phyloP scores from a whole-genome alignment of 2,113 vertebrate species.

The Scomber colias region DNA sequence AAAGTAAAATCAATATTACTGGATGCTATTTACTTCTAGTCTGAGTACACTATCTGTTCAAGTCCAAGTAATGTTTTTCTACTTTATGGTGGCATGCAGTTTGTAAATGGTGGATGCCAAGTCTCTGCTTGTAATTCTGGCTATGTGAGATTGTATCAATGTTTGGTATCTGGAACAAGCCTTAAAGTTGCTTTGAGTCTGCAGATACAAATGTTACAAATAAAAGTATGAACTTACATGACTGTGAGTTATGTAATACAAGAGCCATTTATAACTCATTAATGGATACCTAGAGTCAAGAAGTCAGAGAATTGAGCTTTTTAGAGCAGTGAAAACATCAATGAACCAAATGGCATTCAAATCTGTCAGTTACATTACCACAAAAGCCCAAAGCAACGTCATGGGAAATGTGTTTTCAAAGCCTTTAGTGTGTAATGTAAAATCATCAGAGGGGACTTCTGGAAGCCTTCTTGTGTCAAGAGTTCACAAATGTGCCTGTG shows the following conservation, averaged over 20 bases:
- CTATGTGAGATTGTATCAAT: background rate
- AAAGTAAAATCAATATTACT: no score
- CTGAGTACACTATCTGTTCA: no score
- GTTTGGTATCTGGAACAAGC: background rate
- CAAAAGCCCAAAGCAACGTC: conserved; percentile 37
- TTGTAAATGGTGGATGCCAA: background rate
- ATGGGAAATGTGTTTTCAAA: conserved; percentile 47
- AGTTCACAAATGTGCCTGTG: conserved; percentile 65
- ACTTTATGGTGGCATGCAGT: no score
- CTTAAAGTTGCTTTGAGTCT: background rate
- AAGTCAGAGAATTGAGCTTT: background rate
- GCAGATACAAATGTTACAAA: background rate
- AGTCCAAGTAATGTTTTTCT: no score
- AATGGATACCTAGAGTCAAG: background rate
- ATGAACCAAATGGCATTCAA: conserved; percentile 25
- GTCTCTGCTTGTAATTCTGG: background rate
- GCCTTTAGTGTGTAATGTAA: conserved; percentile 34
- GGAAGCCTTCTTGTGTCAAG: conserved; percentile 39
- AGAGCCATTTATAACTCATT: no score
- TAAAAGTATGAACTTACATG: no score
- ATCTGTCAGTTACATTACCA: conserved; percentile 36
- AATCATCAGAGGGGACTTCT: conserved; percentile 50
- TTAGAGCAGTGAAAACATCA: conserved; percentile 30
- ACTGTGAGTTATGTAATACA: no score
- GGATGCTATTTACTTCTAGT: no score